These are phyloP conservation scores for Acrossocheilus fasciatus DNA, from an alignment of 2,797 vertebrate species.

Conservation along the genomic window DNA sequence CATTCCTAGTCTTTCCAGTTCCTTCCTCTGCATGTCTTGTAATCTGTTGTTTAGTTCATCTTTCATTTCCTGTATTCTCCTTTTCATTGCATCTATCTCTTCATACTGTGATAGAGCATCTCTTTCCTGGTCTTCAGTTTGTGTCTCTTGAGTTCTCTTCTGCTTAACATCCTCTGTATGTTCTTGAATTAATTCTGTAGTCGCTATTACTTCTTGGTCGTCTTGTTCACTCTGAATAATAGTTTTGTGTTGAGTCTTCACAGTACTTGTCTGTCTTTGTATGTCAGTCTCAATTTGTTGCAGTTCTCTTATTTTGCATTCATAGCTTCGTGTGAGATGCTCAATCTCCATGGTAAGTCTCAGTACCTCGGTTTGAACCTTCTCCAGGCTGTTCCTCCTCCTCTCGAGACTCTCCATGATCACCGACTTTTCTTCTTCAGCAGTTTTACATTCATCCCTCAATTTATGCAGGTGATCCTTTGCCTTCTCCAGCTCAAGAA, in stretches of 20 bases:
- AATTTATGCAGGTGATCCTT: constrained; percentile 24
- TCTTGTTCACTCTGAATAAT: not conserved
- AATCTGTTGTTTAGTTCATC: constrained; percentile 52
- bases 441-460: constrained; percentile 26
- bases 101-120: constrained; percentile 16
- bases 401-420: constrained; percentile 27
- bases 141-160: constrained; percentile 22
- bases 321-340: constrained; percentile 29
- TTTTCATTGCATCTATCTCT: constrained; percentile 48
- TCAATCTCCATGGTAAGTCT: constrained; percentile 28
- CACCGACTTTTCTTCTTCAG: constrained; percentile 33
- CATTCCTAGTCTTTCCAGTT: constrained; percentile 54
- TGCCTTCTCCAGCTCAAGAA: constrained; percentile 28
- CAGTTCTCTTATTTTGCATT: constrained; percentile 40
- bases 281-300: constrained; percentile 30
- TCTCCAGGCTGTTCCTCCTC: constrained; percentile 41
- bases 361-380: constrained; percentile 9
- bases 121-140: constrained; percentile 23
- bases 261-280: constrained; percentile 23
- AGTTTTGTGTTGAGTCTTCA: constrained; percentile 29
- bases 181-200: constrained; percentile 17
- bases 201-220: not conserved
- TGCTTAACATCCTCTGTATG: not conserved
- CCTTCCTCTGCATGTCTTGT: constrained; percentile 56
- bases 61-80: constrained; percentile 50